phyloP scores from a whole-genome alignment of 2,888 invertebrate genomes.

The Palloptera scutellata region DNA sequence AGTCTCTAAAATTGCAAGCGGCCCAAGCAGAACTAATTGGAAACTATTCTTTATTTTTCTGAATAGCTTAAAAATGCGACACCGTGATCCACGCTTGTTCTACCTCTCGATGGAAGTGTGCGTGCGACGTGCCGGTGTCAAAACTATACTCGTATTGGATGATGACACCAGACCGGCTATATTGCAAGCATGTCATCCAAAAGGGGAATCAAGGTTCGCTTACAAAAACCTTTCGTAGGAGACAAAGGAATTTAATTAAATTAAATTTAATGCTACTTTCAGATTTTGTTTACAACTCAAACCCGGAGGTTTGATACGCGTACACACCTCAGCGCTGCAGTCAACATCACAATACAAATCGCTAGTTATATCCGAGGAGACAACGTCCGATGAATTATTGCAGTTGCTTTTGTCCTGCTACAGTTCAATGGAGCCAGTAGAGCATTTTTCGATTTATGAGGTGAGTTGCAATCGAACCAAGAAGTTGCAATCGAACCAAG shows the following conservation, averaged over 20 bases:
- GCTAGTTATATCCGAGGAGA: constrained; percentile 85
- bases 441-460: constrained; percentile 88
- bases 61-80: constrained; percentile 77
- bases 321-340: constrained; percentile 91
- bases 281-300: constrained; percentile 88
- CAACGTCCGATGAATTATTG: constrained; percentile 87
- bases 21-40: background rate
- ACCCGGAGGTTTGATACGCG: constrained; percentile 89
- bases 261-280: constrained; percentile 36
- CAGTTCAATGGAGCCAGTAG: constrained; percentile 82
- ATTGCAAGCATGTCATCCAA: constrained; percentile 91
- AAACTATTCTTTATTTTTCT: background rate
- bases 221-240: background rate
- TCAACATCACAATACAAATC: constrained; percentile 93
- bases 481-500: constrained; percentile 49
- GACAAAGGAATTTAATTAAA: background rate
- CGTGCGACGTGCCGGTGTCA: constrained; percentile 81
- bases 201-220: constrained; percentile 82
- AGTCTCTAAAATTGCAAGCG: constrained; percentile 26
- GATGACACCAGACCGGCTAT: constrained; percentile 90
- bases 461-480: constrained; percentile 66
- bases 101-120: constrained; percentile 95
- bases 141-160: constrained; percentile 83
- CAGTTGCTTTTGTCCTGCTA: constrained; percentile 85
- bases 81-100: constrained; percentile 90